phyloP scores from a whole-genome alignment of 2,113 vertebrate species.

The Toxostoma redivivum region DNA sequence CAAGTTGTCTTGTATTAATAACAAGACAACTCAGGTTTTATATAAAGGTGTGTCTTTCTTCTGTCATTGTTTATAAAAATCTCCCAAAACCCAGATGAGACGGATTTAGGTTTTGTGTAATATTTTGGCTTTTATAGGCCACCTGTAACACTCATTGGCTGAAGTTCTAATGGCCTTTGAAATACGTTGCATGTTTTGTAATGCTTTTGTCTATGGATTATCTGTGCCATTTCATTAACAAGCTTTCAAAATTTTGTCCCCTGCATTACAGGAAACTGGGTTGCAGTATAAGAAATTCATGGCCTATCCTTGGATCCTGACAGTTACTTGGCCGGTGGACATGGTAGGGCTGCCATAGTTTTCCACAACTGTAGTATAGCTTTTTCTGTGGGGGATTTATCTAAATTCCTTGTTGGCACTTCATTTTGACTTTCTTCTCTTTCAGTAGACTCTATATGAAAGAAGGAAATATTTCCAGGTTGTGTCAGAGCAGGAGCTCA shows the following conservation, averaged over 20 bases:
- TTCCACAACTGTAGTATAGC: neutral
- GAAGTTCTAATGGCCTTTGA: neutral
- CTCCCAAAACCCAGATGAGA: neutral
- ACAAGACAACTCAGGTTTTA: neutral
- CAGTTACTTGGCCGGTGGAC: constrained; percentile 89
- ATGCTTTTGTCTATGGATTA: neutral
- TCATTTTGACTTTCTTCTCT: neutral
- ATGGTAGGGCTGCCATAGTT: constrained; percentile 62
- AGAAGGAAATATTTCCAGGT: neutral
- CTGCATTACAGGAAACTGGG: constrained; percentile 74
- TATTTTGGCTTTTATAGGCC: neutral
- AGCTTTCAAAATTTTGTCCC: neutral
- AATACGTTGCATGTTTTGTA: neutral
- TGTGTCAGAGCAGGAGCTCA: neutral
- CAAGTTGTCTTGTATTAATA: neutral
- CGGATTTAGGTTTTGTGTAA: neutral
- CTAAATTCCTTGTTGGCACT: neutral
- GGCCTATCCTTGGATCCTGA: constrained; percentile 92
- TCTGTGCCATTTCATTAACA: neutral
- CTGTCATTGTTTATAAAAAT: neutral
- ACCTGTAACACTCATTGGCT: neutral
- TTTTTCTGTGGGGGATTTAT: neutral
- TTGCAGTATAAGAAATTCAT: constrained; percentile 91
- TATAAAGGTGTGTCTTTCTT: neutral
- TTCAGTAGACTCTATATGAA: neutral